These are phyloP conservation scores for Polyploca ridens DNA, from an alignment of 2,888 invertebrate species.

Conservation along the genomic window DNA sequence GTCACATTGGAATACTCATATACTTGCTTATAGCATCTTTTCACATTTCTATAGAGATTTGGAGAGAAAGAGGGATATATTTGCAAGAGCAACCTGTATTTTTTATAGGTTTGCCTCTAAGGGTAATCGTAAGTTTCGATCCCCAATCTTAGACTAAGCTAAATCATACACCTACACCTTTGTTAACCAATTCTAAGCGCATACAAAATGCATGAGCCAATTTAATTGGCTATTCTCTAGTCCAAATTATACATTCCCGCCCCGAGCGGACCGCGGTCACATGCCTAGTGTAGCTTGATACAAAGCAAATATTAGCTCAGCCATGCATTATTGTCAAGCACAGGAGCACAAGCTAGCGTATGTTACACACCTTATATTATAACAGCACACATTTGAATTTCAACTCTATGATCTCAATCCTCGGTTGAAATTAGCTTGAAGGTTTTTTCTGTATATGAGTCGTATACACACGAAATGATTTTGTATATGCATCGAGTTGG, in stretches of 20 bases:
- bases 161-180: neutral
- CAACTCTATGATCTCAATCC: constrained; percentile 6
- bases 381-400: constrained; percentile 23
- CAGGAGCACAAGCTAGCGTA: constrained; percentile 55
- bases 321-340: constrained; percentile 85
- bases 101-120: too few species aligned
- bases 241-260: constrained; percentile 81
- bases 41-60: too few species aligned
- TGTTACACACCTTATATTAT: constrained; percentile 36
- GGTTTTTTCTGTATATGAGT: constrained; percentile 17
- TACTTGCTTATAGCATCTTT: too few species aligned
- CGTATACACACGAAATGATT: constrained; percentile 44
- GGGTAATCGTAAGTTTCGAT: neutral
- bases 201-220: constrained; percentile 79
- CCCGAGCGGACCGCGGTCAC: constrained; percentile 73
- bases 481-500: constrained; percentile 72
- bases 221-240: constrained; percentile 78
- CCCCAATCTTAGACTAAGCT: neutral
- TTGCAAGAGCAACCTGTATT: neutral
- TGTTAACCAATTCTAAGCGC: constrained; percentile 46
- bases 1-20: too few species aligned
- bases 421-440: constrained; percentile 27
- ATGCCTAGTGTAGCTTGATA: constrained; percentile 77
- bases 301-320: constrained; percentile 83
- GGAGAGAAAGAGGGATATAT: neutral